Evolutionary conservation across 2,113 vertebrate genomes (phyloP).

Genomic region (Pachyramphus minor): DNA sequence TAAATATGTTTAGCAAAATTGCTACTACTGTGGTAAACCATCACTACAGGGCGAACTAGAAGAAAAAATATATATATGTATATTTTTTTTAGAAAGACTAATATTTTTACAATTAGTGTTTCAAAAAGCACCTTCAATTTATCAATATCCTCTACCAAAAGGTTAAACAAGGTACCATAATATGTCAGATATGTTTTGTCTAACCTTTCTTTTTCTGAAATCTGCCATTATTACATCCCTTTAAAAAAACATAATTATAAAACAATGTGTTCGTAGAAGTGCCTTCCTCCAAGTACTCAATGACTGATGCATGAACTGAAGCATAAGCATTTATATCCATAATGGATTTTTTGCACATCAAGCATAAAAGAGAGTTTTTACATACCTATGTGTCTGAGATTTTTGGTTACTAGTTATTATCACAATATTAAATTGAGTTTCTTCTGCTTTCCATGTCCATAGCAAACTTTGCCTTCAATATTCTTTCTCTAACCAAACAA

Average conservation of each 20-base stretch:
- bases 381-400: background rate
- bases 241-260: background rate
- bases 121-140: background rate
- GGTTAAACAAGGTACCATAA: background rate
- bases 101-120: background rate
- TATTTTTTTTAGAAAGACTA: background rate
- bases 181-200: background rate
- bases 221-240: background rate
- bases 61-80: accelerated
- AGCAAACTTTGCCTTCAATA: background rate
- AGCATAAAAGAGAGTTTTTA: background rate
- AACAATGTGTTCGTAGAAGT: background rate
- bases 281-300: background rate
- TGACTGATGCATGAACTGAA: background rate
- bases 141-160: background rate
- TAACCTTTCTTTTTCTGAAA: background rate
- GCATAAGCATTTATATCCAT: background rate
- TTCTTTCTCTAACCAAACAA: background rate
- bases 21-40: background rate
- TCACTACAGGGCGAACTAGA: background rate
- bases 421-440: background rate
- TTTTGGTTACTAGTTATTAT: background rate
- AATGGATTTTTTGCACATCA: background rate
- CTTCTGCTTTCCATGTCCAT: background rate
- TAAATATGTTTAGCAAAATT: background rate